A percentile compares a stretch with the other conserved stretches of the same genome.
Evolutionary conservation across 1,140 invertebrate species (phyloP).

Genomic region (Drosophila sechellia): DNA sequence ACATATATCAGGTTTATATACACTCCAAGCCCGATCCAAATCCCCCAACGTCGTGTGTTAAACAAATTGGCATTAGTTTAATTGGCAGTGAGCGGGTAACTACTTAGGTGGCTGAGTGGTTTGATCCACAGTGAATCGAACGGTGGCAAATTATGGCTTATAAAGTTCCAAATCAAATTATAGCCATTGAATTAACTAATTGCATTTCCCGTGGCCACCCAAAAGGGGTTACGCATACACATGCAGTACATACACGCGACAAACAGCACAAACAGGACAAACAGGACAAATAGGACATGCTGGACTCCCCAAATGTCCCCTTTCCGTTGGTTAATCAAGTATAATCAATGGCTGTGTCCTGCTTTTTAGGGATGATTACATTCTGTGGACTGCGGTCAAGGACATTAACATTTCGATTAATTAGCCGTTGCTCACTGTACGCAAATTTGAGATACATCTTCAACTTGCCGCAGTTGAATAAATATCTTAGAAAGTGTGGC

Average conservation of each 20-base stretch:
- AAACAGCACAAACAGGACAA: neutral
- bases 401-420: neutral
- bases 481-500: neutral
- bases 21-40: constrained; percentile 5
- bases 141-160: constrained; percentile 48
- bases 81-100: constrained; percentile 52
- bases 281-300: neutral
- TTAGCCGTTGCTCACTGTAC: neutral
- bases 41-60: constrained; percentile 18
- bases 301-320: neutral
- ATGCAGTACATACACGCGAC: neutral
- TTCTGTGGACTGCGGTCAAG: constrained; percentile 6
- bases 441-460: neutral
- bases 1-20: neutral
- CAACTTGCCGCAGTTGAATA: no score
- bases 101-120: constrained; percentile 35
- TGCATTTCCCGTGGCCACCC: constrained; percentile 38
- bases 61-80: constrained; percentile 74
- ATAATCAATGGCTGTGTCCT: constrained; percentile 39
- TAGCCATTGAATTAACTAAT: constrained; percentile 72
- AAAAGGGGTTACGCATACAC: neutral
- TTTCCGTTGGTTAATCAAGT: constrained; percentile 21
- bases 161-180: constrained; percentile 65
- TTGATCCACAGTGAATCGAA: constrained; percentile 12
- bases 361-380: constrained; percentile 27